phyloP scores from a whole-genome alignment of 2,113 vertebrate species.

The Mystacornis crossleyi region DNA sequence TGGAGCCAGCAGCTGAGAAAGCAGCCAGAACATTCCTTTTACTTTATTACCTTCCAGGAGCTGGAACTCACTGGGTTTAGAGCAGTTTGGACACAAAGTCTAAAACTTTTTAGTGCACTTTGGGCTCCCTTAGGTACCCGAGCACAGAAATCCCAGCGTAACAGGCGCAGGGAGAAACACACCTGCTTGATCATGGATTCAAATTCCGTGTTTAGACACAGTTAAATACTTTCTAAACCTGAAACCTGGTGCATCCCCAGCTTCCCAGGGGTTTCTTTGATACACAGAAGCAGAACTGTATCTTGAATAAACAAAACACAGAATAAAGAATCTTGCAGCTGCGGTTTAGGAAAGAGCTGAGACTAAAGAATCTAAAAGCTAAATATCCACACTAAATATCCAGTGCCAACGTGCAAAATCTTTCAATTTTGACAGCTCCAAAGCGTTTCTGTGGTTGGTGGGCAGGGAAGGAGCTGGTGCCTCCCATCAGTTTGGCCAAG shows the following conservation, averaged over 20 bases:
- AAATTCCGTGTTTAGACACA: background rate
- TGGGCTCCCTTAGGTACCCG: background rate
- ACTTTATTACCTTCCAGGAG: background rate
- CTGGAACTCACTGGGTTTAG: background rate
- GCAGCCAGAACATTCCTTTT: background rate
- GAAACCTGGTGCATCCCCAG: background rate
- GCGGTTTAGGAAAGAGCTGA: background rate
- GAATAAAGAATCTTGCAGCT: background rate
- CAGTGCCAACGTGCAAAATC: background rate
- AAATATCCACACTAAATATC: background rate
- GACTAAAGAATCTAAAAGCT: background rate
- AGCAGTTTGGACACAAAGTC: background rate
- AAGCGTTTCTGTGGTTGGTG: accelerated
- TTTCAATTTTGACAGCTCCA: background rate
- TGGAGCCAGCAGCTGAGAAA: background rate
- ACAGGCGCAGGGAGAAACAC: background rate
- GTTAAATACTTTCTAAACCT: background rate
- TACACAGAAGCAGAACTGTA: background rate
- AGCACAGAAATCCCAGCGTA: background rate
- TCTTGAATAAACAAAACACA: background rate
- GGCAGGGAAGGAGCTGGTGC: background rate
- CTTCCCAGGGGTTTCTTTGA: background rate
- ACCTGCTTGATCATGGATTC: background rate
- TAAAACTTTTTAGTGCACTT: background rate
- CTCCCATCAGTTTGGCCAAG: background rate